These are phyloP conservation scores for Microtus oregoni DNA, from an alignment of 2,113 vertebrate genomes.

Conservation along the genomic window DNA sequence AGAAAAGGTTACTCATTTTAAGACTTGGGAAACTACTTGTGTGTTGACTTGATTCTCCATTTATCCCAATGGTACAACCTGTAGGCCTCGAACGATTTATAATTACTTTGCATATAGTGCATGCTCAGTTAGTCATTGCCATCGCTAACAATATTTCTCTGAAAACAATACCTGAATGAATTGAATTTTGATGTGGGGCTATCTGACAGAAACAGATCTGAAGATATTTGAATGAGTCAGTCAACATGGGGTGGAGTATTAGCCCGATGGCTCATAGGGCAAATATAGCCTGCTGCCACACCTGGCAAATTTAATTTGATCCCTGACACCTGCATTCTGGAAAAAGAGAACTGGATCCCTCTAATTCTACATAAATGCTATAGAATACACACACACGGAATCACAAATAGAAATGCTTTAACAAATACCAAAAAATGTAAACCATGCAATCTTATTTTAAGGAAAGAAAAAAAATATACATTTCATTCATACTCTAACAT, in stretches of 20 bases:
- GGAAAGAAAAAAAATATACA: not conserved
- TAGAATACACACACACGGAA: not conserved
- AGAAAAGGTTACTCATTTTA: not conserved
- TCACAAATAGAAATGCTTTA: not conserved
- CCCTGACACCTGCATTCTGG: not conserved
- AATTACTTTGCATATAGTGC: not conserved
- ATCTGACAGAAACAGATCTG: not conserved
- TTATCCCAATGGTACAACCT: not conserved
- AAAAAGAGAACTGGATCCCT: not conserved
- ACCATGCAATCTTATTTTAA: not conserved
- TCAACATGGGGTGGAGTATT: not conserved
- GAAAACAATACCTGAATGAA: not conserved
- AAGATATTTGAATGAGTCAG: conserved; percentile 3
- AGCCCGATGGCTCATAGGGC: not conserved
- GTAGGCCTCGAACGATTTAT: not conserved
- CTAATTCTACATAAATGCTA: not conserved
- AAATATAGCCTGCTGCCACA: not conserved
- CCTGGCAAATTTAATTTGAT: not conserved
- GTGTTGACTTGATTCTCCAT: not conserved
- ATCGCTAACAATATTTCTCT: not conserved
- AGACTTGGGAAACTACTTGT: not conserved
- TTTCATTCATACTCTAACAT: not conserved
- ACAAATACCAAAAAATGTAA: not conserved
- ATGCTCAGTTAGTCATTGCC: not conserved
- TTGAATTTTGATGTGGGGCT: not conserved